These are phyloP conservation scores for Dryococelus australis DNA, from an alignment of 2,888 invertebrate species.

Conservation along the genomic window DNA sequence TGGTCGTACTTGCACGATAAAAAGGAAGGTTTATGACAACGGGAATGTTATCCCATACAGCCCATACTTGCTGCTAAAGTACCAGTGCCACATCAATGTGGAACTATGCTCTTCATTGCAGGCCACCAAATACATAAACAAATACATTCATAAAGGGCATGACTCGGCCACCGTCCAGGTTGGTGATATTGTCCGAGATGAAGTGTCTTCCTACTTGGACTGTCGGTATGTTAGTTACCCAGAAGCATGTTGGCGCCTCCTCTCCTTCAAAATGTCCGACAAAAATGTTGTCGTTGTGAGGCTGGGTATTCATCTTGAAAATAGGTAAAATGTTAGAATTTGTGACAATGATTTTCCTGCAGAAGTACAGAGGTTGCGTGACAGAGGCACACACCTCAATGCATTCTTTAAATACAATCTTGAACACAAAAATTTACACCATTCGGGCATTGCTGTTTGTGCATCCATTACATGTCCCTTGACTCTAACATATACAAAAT, in stretches of 20 bases:
- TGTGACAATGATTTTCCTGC: background rate
- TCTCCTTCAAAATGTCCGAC: background rate
- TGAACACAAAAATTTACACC: background rate
- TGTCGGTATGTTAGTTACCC: background rate
- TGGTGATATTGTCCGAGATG: background rate
- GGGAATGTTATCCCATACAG: slow-evolving; percentile 56
- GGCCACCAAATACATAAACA: background rate
- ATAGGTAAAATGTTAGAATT: background rate
- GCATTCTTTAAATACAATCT: background rate
- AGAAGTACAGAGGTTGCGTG: background rate
- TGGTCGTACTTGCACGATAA: background rate
- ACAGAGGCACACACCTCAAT: background rate
- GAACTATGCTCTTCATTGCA: slow-evolving; percentile 47
- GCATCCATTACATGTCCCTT: background rate
- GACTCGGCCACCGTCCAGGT: background rate
- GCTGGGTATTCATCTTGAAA: background rate
- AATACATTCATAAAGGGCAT: background rate
- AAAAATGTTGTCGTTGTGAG: background rate
- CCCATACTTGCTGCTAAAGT: slow-evolving; percentile 52
- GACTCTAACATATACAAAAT: background rate
- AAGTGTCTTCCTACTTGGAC: background rate
- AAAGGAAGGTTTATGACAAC: slow-evolving; percentile 50
- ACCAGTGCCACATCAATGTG: slow-evolving; percentile 55
- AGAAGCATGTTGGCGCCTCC: background rate
- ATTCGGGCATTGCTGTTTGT: background rate